Evolutionary conservation across 1,140 invertebrate species (phyloP).

Genomic region (Caenorhabditis remanei): DNA sequence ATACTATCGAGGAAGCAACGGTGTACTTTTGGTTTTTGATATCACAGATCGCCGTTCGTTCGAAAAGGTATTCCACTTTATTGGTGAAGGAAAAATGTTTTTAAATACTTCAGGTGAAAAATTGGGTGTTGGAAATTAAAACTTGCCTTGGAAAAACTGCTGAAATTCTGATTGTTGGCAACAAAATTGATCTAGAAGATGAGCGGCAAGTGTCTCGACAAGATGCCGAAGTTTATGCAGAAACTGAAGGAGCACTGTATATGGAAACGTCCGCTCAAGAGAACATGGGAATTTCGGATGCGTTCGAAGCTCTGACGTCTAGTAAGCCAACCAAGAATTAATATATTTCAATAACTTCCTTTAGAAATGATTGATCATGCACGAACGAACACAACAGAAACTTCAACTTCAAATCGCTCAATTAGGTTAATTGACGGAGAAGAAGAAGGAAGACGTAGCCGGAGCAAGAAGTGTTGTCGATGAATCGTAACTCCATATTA

Average conservation of each 20-base stretch:
- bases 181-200: slow-evolving; percentile 96
- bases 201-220: slow-evolving; percentile 87
- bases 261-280: slow-evolving; percentile 94
- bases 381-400: neutral
- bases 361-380: slow-evolving; percentile 41
- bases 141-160: slow-evolving; percentile 95
- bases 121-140: slow-evolving; percentile 96
- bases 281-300: slow-evolving; percentile 91
- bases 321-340: no score
- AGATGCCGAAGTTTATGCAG: slow-evolving; percentile 91
- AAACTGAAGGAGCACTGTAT: slow-evolving; percentile 92
- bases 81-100: neutral
- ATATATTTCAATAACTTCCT: slow-evolving; percentile 12
- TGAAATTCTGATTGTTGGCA: slow-evolving; percentile 92
- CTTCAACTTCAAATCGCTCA: slow-evolving; percentile 15
- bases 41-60: slow-evolving; percentile 98
- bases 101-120: slow-evolving; percentile 85
- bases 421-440: slow-evolving; percentile 56
- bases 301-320: slow-evolving; percentile 82
- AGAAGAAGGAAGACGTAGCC: neutral
- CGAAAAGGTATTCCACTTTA: slow-evolving; percentile 84
- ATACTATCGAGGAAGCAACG: slow-evolving; percentile 94
- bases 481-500: neutral
- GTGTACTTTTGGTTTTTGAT: slow-evolving; percentile 97
- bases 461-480: slow-evolving; percentile 30